Percentiles rank a stretch among this genome's conserved stretches.
Evolutionary conservation across 2,113 vertebrate species (phyloP).

Genomic region (Tetraodon nigroviridis): DNA sequence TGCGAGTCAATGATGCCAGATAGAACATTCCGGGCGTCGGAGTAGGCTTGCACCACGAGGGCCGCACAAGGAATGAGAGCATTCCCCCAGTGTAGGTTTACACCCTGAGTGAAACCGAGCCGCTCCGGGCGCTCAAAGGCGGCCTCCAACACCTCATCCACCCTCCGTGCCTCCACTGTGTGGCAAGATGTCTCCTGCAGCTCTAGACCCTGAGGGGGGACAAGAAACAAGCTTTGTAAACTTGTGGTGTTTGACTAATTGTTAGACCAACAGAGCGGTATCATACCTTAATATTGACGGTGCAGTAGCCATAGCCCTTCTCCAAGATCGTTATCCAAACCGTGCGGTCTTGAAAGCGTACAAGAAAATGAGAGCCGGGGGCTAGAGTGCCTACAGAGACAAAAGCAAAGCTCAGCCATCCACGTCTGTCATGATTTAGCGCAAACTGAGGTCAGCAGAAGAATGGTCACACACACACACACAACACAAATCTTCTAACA

Average conservation of each 20-base stretch:
- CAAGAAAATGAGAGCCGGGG: constrained; percentile 93
- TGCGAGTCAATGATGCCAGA: constrained; percentile 94
- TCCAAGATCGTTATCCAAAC: constrained; percentile 94
- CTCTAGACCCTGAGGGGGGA: constrained; percentile 83
- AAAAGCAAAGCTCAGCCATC: constrained; percentile 16
- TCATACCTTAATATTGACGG: constrained; percentile 91
- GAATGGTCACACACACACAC: constrained; percentile 1
- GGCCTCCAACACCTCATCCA: constrained; percentile 92
- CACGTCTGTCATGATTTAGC: constrained; percentile 13
- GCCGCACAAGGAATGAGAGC: constrained; percentile 85
- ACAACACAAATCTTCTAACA: background rate
- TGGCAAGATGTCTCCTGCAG: constrained; percentile 97
- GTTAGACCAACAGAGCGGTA: constrained; percentile 4
- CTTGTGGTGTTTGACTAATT: background rate
- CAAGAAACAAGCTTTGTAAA: background rate
- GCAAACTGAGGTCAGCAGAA: constrained; percentile 6
- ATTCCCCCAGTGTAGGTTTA: constrained; percentile 91
- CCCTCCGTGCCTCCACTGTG: constrained; percentile 88
- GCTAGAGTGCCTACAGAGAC: constrained; percentile 78
- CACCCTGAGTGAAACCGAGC: constrained; percentile 69
- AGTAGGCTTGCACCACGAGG: constrained; percentile 85
- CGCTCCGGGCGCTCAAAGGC: constrained; percentile 83
- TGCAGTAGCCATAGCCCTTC: constrained; percentile 90
- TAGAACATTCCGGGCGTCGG: constrained; percentile 87
- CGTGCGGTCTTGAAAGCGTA: constrained; percentile 93